Evolutionary conservation across 2,113 vertebrate genomes (phyloP), one percentile per base, ranked within the genome.

Genomic region (Stomatorhinus ivindoensis): DNA sequence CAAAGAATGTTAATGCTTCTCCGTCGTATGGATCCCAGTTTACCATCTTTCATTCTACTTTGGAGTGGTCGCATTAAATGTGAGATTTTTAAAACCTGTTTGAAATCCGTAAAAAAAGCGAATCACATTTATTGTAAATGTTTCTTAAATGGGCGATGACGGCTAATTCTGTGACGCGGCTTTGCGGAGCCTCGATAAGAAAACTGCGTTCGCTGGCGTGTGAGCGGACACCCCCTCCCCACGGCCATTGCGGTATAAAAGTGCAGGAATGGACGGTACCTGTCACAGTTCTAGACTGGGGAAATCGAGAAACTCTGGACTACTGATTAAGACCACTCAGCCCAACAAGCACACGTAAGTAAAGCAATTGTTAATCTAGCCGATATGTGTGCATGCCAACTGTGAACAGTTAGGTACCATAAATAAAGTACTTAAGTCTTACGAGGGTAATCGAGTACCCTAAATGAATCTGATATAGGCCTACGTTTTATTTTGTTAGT

Each of bases 221-320:
- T 91, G 89, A 93, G 92, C 91, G 94, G 93, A 93, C 92, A 93
- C 91, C 92, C 87, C 90, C 88, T 88, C 89, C 27, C 88, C 91
- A 83, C 89, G 90, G 89, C 90, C 91, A 13, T 91, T 21, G 89
- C 3, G 50, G 65, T 95, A 95, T 94, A 95, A 95, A 94, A 91
- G 35, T 89, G 58, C 11, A 31, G 47, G 88, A 91, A 90, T 88
- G 47, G 15, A 42, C 17, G 24, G 44, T 24, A 61, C 19, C 15
- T 7, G 69, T 53, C 88, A 90, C 13, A 91, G 88, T 86, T 86
- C 91, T 27, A 91, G 90, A 89, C 89, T 92, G 89, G 91, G 85
- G 88, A 91, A 39, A 92, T 88, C 53, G 73, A 87, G 89, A 83
- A 39, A 8, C 84, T 69, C 31, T 39, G 82, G 89, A 94, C 89